phyloP scores from a whole-genome alignment of 2,888 invertebrate species.

The Drosophila kambysellisi region DNA sequence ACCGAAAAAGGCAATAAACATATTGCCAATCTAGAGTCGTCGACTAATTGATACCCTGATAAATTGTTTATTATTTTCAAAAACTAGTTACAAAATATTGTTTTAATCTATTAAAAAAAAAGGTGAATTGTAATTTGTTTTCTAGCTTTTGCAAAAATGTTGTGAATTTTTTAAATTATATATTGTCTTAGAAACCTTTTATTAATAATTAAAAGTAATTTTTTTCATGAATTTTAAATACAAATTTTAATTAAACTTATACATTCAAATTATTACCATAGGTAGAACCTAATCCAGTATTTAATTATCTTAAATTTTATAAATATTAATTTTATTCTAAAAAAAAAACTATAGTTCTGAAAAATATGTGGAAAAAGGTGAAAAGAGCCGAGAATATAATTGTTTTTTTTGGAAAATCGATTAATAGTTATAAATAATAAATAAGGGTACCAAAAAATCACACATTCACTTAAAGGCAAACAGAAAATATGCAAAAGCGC shows the following conservation, averaged over 20 bases:
- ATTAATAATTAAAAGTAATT: not conserved
- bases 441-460: constrained; percentile 15
- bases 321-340: not conserved
- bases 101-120: not conserved
- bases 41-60: constrained; percentile 9
- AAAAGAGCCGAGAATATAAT: too few species aligned
- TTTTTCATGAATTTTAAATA: not conserved
- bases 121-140: not conserved
- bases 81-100: not conserved
- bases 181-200: not conserved
- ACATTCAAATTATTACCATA: not conserved
- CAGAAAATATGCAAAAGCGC: constrained; percentile 41
- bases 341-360: not conserved
- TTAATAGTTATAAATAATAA: not conserved
- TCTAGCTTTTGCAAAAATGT: not conserved
- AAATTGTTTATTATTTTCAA: not conserved
- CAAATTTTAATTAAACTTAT: not conserved
- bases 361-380: not conserved
- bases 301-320: not conserved
- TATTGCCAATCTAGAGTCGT: not conserved
- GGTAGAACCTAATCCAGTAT: too few species aligned
- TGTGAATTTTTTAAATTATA: not conserved
- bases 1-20: not conserved
- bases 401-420: not conserved
- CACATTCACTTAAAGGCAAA: constrained; percentile 34